Evolutionary conservation across 2,113 vertebrate genomes (phyloP).

Genomic region (Thinocorus orbignyianus): DNA sequence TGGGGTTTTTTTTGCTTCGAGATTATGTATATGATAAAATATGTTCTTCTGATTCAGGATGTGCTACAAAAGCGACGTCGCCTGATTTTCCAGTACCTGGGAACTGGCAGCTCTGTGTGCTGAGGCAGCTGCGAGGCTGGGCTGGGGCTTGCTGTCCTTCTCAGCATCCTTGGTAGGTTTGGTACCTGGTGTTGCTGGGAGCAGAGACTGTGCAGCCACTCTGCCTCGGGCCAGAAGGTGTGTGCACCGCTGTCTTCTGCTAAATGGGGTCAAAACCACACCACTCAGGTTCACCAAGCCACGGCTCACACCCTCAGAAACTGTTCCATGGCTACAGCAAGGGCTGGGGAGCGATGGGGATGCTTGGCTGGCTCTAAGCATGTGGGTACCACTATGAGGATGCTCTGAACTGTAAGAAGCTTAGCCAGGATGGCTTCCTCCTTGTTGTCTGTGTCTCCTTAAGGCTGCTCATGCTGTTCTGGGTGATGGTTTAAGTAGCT

Average conservation of each 20-base stretch:
- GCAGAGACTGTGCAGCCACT: neutral
- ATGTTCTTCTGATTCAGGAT: constrained; percentile 1
- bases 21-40: constrained; percentile 40
- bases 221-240: no score
- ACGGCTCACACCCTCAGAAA: fast-evolving
- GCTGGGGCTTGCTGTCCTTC: neutral
- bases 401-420: neutral
- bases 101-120: neutral
- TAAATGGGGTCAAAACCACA: neutral
- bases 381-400: fast-evolving
- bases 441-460: fast-evolving
- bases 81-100: neutral
- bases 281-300: fast-evolving
- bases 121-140: neutral
- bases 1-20: neutral
- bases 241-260: neutral
- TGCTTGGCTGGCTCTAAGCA: fast-evolving
- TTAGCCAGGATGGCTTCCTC: neutral
- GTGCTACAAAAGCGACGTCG: neutral
- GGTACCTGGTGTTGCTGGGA: neutral
- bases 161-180: fast-evolving
- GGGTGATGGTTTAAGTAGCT: neutral
- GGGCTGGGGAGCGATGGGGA: neutral
- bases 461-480: fast-evolving
- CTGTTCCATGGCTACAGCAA: fast-evolving